These are phyloP conservation scores for Momotus momota DNA, from an alignment of 2,797 vertebrate genomes.

Conservation along the genomic window DNA sequence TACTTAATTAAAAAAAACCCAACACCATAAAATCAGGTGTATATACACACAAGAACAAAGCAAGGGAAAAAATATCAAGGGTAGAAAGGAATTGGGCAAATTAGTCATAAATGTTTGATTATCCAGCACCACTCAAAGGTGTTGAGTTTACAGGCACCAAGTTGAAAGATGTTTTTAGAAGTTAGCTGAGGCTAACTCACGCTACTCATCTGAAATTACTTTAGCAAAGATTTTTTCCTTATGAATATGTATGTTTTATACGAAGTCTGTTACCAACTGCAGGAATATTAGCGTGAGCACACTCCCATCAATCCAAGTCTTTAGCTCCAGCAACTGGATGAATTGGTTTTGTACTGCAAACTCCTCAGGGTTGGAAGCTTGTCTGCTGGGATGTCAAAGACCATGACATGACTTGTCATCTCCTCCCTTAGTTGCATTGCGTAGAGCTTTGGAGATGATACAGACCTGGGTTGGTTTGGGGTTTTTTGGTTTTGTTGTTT, in stretches of 20 bases:
- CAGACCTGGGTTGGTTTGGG: neutral
- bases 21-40: neutral
- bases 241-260: neutral
- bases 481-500: neutral
- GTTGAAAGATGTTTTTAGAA: neutral
- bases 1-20: neutral
- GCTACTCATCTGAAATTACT: neutral
- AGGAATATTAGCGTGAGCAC: neutral
- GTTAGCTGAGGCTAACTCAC: neutral
- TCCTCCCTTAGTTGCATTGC: neutral
- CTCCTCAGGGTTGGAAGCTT: neutral
- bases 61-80: neutral
- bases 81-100: neutral
- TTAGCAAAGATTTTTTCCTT: conserved; percentile 2
- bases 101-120: neutral
- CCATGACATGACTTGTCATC: neutral
- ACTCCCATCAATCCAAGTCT: neutral
- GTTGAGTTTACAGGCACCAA: neutral
- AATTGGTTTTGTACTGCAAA: neutral
- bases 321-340: neutral
- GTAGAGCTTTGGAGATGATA: neutral
- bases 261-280: neutral
- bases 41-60: neutral
- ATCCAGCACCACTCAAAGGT: neutral
- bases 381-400: neutral